Evolutionary conservation across 1,140 invertebrate genomes (phyloP).

Genomic region (Parasteatoda tepidariorum): DNA sequence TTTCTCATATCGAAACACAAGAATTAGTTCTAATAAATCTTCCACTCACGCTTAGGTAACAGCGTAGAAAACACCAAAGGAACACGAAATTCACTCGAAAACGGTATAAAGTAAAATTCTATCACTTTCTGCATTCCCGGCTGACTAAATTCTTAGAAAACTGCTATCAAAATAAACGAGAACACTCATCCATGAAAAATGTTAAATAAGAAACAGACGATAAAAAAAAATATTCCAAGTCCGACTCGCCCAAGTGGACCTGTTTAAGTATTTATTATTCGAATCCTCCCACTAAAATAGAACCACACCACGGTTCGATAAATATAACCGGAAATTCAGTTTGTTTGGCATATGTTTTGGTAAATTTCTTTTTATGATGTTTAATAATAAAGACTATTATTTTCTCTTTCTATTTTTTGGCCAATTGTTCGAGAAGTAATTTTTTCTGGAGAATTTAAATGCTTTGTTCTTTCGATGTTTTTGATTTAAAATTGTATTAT

Average conservation of each 20-base stretch:
- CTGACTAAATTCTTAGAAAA: not conserved
- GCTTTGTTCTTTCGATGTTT: too few species aligned
- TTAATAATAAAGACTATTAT: too few species aligned
- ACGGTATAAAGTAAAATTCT: not conserved
- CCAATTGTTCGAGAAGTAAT: too few species aligned
- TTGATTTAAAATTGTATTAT: too few species aligned
- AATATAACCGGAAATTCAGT: slow-evolving; percentile 14
- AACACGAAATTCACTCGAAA: not conserved
- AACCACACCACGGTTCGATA: not conserved
- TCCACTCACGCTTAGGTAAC: too few species aligned
- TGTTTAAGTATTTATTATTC: not conserved
- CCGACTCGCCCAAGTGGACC: not conserved
- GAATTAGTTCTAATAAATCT: too few species aligned
- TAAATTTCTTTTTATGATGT: too few species aligned
- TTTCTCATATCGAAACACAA: too few species aligned
- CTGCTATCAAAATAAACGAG: not conserved
- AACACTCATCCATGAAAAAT: not conserved
- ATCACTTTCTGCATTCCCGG: not conserved
- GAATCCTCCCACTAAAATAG: not conserved
- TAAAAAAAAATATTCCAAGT: not conserved
- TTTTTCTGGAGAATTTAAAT: too few species aligned
- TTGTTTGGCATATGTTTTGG: too few species aligned
- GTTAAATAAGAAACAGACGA: not conserved
- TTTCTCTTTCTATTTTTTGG: too few species aligned
- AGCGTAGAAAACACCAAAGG: too few species aligned